Conservation (phyloP, 2,797 vertebrate species). For the Siniperca undulata region DNA sequence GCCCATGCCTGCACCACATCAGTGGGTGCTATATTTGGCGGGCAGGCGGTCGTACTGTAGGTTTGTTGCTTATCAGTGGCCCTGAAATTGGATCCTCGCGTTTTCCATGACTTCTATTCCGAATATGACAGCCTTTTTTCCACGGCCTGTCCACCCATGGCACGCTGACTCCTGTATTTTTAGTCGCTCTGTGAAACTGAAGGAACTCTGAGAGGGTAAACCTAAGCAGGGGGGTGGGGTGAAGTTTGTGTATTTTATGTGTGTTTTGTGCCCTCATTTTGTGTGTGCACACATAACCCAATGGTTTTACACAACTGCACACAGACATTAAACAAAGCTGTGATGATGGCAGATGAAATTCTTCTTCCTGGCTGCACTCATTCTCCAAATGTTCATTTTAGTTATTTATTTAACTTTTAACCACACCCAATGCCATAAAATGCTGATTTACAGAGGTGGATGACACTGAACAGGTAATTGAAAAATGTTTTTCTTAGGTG, state of each 20-base stretch:
- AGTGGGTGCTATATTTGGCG: conserved; percentile 79
- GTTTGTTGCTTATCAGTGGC: conserved; percentile 84
- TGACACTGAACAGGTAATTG: conserved; percentile 43
- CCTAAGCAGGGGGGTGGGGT: conserved; percentile 40
- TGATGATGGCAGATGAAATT: conserved; percentile 11
- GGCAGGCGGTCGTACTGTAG: conserved; percentile 61
- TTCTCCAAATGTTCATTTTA: conserved; percentile 55
- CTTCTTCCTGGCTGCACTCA: conserved; percentile 13
- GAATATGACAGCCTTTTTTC: conserved; percentile 84
- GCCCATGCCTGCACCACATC: conserved; percentile 59
- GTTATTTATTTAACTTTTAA: conserved; percentile 30
- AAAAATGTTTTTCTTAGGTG: conserved; percentile 34
- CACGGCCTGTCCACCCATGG: conserved; percentile 71
- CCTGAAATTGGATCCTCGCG: conserved; percentile 81
- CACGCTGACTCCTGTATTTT: conserved; percentile 82
- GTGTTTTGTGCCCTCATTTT: conserved; percentile 32
- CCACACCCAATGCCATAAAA: conserved; percentile 23
- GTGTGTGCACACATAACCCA: background rate
- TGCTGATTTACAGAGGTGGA: background rate
- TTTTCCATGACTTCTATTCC: conserved; percentile 84
- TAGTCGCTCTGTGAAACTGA: conserved; percentile 83
- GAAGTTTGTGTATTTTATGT: conserved; percentile 28
- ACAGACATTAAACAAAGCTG: conserved; percentile 16
- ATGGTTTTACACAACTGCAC: conserved; percentile 1
- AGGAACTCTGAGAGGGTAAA: conserved; percentile 73